Percentiles rank a stretch among this genome's conserved stretches.
These are phyloP conservation scores for Perithous albicinctus DNA, from an alignment of 2,888 invertebrate species.

Conservation along the genomic window DNA sequence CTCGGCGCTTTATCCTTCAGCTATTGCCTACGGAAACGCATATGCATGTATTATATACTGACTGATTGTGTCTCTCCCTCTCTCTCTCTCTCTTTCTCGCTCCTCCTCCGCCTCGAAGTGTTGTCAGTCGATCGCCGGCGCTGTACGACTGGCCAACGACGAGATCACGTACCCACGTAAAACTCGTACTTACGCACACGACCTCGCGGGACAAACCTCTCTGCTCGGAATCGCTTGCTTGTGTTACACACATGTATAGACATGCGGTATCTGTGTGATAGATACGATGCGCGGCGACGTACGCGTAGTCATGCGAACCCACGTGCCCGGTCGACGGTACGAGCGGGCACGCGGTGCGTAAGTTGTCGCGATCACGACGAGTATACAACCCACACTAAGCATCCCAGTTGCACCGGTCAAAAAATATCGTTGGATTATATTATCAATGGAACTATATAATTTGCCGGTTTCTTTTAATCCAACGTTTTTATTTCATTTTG, in stretches of 20 bases:
- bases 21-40: conserved; percentile 17
- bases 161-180: conserved; percentile 23
- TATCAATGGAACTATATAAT: not conserved
- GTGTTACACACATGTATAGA: not conserved
- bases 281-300: conserved; percentile 22
- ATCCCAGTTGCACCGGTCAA: conserved; percentile 2
- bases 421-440: not conserved
- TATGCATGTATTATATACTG: not conserved
- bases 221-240: not conserved
- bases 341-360: conserved; percentile 31
- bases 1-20: conserved; percentile 10
- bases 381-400: conserved; percentile 9
- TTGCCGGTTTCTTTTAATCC: no score
- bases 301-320: conserved; percentile 32
- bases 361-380: conserved; percentile 14
- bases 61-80: not conserved
- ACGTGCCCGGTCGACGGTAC: conserved; percentile 25
- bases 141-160: conserved; percentile 1
- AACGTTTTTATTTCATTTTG: no score
- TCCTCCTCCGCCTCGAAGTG: not conserved
- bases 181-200: not conserved
- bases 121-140: not conserved
- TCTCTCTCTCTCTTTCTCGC: conserved; percentile 3
- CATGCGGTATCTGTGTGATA: not conserved
- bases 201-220: conserved; percentile 7